Conservation (phyloP, 2,888 invertebrate species). For the Caenorhabditis angaria region DNA sequence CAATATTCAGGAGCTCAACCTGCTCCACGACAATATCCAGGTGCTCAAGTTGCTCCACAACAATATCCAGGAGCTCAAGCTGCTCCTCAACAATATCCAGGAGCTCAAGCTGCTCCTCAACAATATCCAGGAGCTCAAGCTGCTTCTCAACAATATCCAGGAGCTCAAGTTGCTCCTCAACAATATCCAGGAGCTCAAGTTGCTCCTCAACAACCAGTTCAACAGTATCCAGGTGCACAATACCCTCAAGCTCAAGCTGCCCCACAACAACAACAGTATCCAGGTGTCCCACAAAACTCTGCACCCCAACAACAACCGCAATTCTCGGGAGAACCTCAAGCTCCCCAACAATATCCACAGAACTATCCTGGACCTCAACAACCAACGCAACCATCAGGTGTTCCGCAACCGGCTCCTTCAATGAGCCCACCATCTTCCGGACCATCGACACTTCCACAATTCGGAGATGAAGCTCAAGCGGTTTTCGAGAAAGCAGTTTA, state of each 20-base stretch:
- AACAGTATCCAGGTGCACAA: neutral
- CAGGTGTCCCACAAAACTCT: neutral
- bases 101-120: neutral
- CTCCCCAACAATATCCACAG: slow-evolving; percentile 3
- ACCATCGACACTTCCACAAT: slow-evolving; percentile 3
- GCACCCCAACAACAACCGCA: slow-evolving; percentile 14
- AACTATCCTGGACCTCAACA: neutral
- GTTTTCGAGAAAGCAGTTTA: slow-evolving; percentile 36
- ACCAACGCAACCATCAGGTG: slow-evolving; percentile 15
- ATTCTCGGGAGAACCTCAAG: slow-evolving; percentile 20
- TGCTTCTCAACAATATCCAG: neutral
- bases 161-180: neutral
- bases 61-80: neutral
- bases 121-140: neutral
- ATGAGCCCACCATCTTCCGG: slow-evolving; percentile 1
- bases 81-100: slow-evolving; percentile 5
- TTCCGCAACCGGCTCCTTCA: slow-evolving; percentile 20
- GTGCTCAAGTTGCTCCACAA: slow-evolving; percentile 3
- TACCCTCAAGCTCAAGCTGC: no score
- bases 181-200: slow-evolving; percentile 5
- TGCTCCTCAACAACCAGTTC: slow-evolving; percentile 6
- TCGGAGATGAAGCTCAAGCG: slow-evolving; percentile 37
- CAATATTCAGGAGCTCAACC: slow-evolving; percentile 9
- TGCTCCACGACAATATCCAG: slow-evolving; percentile 14
- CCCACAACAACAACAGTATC: neutral